Base-by-base conservation (phyloP, 2,797 vertebrate genomes). In the Falco concolor region DNA sequence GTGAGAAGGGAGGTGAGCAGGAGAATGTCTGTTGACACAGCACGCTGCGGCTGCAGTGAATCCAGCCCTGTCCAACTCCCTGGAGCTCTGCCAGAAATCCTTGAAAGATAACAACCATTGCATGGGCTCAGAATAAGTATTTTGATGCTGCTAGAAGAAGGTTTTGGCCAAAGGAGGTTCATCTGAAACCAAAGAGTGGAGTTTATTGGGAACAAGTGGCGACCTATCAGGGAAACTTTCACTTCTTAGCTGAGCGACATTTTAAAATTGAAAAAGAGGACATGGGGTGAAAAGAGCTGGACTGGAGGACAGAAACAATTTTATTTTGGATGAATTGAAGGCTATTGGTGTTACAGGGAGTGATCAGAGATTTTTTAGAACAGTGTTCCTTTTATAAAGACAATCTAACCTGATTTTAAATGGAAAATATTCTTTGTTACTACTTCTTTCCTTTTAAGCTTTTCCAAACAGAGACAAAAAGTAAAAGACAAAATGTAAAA, bases 391-490 rank as follows among this genome's bases (percentile, higher is more conserved):
- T 80, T 85, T 40, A 27, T 11, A 47, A 42, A 61, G 69, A 47
- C 69, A 22, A 2, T 59, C 50, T 78, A 77, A 67, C 73, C 76
- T 78, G 83, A 45, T 83, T 69, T 91, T 57, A 78, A 32, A 59
- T 1, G 13, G 91, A 82, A 93, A 87, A 88, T 81, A 83, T 72
- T 89, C 78, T 57, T 65, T 81, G 47, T 84, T 92, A 19, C 47
- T 70, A 24, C 59, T 90, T 67, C 68, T 81, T 94, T 49, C 75
- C 83, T 86, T 89, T 91, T 32, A 85, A 72, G 38, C 73, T 72
- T 57, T 92, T 84, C 74, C 77, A 72, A 56, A 90, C 81, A 68
- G 68, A 92, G 84, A 81, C 34, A 85, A 74, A 65, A 84, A 47
- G 60, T 36, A 36, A 36, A 36, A 36, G 36, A 36, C 36, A 25